Percentiles rank a stretch among this genome's conserved stretches.
These are phyloP conservation scores for Galeruca laticollis DNA, from an alignment of 2,888 invertebrate genomes.

Conservation along the genomic window DNA sequence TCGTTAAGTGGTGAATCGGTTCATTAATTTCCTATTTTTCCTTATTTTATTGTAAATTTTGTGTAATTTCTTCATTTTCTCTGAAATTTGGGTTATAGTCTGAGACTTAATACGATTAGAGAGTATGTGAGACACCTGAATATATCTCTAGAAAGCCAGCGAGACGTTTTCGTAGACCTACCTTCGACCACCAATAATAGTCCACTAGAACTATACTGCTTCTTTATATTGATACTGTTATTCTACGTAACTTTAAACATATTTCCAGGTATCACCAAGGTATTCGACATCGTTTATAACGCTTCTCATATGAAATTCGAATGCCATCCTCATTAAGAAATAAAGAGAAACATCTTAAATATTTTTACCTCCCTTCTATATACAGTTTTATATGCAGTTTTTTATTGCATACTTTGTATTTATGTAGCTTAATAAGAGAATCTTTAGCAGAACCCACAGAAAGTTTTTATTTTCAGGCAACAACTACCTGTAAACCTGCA, in stretches of 20 bases:
- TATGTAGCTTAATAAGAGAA: too few relatives aligned
- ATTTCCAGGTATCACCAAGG: background rate
- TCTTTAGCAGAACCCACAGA: too few relatives aligned
- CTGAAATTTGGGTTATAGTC: slow-evolving; percentile 37
- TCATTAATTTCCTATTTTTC: slow-evolving; percentile 7
- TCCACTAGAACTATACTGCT: slow-evolving; percentile 3
- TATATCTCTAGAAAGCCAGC: slow-evolving; percentile 47
- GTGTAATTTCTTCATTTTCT: slow-evolving; percentile 18
- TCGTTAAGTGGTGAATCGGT: background rate
- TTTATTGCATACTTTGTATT: too few relatives aligned
- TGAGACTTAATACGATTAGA: slow-evolving; percentile 50
- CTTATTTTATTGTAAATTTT: background rate
- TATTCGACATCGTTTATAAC: background rate
- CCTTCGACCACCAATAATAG: slow-evolving; percentile 30
- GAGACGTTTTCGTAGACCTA: slow-evolving; percentile 36
- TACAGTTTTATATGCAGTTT: too few relatives aligned
- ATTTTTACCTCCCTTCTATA: too few relatives aligned
- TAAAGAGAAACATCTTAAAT: too few relatives aligned
- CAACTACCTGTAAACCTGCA: too few relatives aligned
- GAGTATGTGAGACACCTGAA: slow-evolving; percentile 57
- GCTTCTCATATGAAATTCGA: background rate
- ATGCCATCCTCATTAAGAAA: too few relatives aligned
- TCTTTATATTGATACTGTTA: background rate
- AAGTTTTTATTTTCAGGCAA: too few relatives aligned
- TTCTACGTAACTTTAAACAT: background rate